Evolutionary conservation across 2,113 vertebrate genomes (phyloP), one percentile per base, ranked within the genome.

Genomic region (Trichomycterus rosablanca): DNA sequence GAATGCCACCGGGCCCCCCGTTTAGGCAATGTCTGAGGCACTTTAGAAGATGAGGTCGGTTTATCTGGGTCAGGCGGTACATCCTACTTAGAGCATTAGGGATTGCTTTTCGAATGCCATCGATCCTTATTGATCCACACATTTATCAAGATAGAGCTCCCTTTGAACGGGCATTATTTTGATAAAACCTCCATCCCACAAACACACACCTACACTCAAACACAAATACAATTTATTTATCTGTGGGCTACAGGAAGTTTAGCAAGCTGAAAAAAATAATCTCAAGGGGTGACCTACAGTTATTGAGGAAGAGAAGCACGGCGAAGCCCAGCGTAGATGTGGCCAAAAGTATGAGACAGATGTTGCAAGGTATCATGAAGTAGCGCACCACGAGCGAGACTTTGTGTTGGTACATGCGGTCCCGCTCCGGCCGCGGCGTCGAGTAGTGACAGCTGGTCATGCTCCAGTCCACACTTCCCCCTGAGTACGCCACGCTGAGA

Each of bases 331-430:
- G 87, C 0, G 93, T 97, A 4, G 92, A 91, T 0, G 87, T 91
- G 73, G 95, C 95, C 87, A 97, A 80, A 68, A 98, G 91, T 81
- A 98, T 97, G 73, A 97, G 87, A 78, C 95, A 98, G 80, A 93
- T 93, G 84, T 97, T 98, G 87, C 95, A 98, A 1, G 95, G 94
- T 72, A 97, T 91, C 92, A 94, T 97, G 78, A 97, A 94, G 70
- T 95, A 97, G 0, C 94, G 90, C 62, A 98, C 94, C 69, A 95
- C 92, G 88, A 96, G 66, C 28, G 95, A 97, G 64, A 94, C 93
- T 73, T 97, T 92, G 71, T 89, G 92, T 79, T 92, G 93, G 81
- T 92, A 94, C 76, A 89, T 75, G 16, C 89, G 87, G 58, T 93
- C 89, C 78, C 90, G 80, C 76, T 92, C 91, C 0, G 81, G 70